A percentile compares a stretch with the other conserved stretches of the same genome.
phyloP scores from a whole-genome alignment of 1,140 invertebrate genomes.

The Caenorhabditis tropicalis region DNA sequence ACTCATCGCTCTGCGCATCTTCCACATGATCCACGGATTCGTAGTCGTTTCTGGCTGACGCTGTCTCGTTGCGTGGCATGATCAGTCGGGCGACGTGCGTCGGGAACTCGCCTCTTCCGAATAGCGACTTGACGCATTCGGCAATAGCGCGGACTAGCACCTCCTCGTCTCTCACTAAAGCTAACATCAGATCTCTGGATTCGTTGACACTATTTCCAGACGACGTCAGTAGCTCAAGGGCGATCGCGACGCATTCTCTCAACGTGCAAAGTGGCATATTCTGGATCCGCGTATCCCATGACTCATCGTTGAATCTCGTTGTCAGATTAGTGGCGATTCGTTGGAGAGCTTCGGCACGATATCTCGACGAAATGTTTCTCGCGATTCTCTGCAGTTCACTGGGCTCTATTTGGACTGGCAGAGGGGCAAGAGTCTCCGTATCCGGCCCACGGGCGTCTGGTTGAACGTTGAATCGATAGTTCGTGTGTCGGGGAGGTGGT shows the following conservation, averaged over 20 bases:
- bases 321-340: not conserved
- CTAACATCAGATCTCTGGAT: conserved; percentile 12
- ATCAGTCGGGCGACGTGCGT: not conserved
- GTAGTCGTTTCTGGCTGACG: not conserved
- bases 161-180: not conserved
- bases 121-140: not conserved
- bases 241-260: not conserved
- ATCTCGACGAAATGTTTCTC: not conserved
- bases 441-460: not conserved
- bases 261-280: conserved; percentile 5
- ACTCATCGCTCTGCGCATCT: conserved; percentile 5
- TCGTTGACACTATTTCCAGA: not conserved
- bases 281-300: conserved; percentile 1
- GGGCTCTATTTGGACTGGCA: not conserved
- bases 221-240: not conserved
- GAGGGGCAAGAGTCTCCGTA: not conserved
- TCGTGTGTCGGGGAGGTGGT: not conserved
- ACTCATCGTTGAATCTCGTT: not conserved
- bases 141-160: not conserved
- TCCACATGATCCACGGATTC: not conserved
- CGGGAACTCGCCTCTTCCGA: conserved; percentile 3
- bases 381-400: conserved; percentile 9
- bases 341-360: not conserved
- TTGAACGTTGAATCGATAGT: not conserved
- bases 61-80: not conserved